Evolutionary conservation across 2,113 vertebrate species (phyloP).

Genomic region (Athene cunicularia): DNA sequence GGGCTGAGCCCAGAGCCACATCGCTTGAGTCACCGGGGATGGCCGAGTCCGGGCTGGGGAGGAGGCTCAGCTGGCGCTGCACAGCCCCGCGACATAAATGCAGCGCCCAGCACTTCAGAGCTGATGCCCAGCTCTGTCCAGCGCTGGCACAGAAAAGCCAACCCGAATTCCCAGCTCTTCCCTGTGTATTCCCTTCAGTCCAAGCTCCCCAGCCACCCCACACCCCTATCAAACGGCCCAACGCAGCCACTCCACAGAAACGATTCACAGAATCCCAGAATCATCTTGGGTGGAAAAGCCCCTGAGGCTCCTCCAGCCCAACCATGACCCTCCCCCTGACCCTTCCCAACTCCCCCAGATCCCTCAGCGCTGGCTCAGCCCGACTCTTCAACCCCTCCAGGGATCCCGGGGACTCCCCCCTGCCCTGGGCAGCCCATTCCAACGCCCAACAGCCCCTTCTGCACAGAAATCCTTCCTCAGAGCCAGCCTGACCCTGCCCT

Average conservation of each 20-base stretch:
- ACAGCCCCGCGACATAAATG: not conserved
- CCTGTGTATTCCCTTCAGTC: accelerated
- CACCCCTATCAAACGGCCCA: accelerated
- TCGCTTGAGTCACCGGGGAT: not conserved
- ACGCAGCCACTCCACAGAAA: not conserved
- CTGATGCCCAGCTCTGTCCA: not conserved
- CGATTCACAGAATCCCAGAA: not conserved
- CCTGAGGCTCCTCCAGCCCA: too few relatives aligned
- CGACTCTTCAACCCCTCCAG: too few relatives aligned
- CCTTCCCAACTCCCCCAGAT: too few relatives aligned
- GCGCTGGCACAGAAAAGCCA: not conserved
- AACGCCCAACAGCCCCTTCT: too few relatives aligned
- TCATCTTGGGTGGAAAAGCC: too few relatives aligned
- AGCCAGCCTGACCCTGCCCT: too few relatives aligned
- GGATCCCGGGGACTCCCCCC: too few relatives aligned
- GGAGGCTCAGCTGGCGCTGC: not conserved
- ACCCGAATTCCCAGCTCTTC: not conserved
- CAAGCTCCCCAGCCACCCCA: not conserved
- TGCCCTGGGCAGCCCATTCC: too few relatives aligned
- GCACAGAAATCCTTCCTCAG: too few relatives aligned
- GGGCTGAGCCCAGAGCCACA: not conserved
- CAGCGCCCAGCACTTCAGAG: not conserved
- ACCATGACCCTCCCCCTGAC: too few relatives aligned
- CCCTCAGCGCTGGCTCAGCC: too few relatives aligned
- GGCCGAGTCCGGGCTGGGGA: not conserved